phyloP scores from a whole-genome alignment of 2,888 invertebrate species.

The Latrodectus hesperus region DNA sequence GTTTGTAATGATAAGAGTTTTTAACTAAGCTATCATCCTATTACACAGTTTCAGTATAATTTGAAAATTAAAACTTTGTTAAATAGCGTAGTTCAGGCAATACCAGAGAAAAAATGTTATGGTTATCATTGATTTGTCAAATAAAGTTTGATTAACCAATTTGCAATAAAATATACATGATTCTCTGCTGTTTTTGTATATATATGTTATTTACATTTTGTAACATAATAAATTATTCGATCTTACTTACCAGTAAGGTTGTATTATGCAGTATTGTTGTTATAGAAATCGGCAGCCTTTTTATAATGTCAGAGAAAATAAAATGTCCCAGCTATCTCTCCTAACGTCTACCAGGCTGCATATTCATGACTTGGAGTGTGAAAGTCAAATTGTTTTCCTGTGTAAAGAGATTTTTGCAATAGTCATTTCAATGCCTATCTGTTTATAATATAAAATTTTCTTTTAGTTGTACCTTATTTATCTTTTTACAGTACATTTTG shows the following conservation, averaged over 20 bases:
- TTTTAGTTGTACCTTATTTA: constrained; percentile 31
- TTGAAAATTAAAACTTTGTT: constrained; percentile 29
- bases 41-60: constrained; percentile 11
- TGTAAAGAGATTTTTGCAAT: constrained; percentile 40
- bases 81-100: constrained; percentile 30
- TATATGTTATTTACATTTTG: constrained; percentile 60
- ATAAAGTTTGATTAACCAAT: constrained; percentile 40
- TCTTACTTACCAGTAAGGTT: constrained; percentile 41
- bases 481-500: constrained; percentile 35
- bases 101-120: constrained; percentile 52
- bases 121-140: constrained; percentile 36
- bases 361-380: constrained; percentile 39
- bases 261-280: constrained; percentile 58
- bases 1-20: constrained; percentile 10
- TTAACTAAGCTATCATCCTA: constrained; percentile 6
- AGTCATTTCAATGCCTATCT: constrained; percentile 18
- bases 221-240: constrained; percentile 53
- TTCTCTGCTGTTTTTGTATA: constrained; percentile 58
- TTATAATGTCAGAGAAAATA: constrained; percentile 46
- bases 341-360: constrained; percentile 52
- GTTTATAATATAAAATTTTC: constrained; percentile 21
- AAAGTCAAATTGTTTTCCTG: constrained; percentile 41
- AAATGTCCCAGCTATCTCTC: constrained; percentile 46
- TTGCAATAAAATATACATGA: constrained; percentile 56
- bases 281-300: constrained; percentile 42